phyloP scores from a whole-genome alignment of 2,888 invertebrate genomes.

The Ormyrus pomaceus region DNA sequence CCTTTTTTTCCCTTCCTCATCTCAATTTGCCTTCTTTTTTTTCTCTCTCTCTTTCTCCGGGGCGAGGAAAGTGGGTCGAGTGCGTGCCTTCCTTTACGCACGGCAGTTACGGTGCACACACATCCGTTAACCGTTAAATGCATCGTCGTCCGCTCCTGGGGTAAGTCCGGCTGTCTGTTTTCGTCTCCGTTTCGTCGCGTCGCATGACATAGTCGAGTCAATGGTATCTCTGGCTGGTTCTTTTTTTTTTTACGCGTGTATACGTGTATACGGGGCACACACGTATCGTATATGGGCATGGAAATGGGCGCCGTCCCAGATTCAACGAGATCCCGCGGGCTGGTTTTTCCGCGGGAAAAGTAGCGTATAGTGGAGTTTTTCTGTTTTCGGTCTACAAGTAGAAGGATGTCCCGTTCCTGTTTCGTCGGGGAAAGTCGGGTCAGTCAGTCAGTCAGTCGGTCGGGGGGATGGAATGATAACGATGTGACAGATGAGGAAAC shows the following conservation, averaged over 20 bases:
- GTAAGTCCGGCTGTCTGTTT: not conserved
- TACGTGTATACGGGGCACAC: slow-evolving; percentile 27
- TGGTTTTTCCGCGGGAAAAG: slow-evolving; percentile 29
- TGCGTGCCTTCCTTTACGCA: slow-evolving; percentile 42
- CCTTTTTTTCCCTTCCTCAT: slow-evolving; percentile 26
- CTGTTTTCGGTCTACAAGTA: too few relatives aligned
- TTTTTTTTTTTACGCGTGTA: not conserved
- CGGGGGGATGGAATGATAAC: slow-evolving; percentile 3
- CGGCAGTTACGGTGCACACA: slow-evolving; percentile 9
- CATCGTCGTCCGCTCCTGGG: slow-evolving; percentile 12
- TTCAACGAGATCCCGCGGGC: not conserved
- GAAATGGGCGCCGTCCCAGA: slow-evolving; percentile 34
- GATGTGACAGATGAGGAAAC: slow-evolving; percentile 20
- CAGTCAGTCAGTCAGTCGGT: slow-evolving; percentile 10
- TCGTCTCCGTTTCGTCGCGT: not conserved
- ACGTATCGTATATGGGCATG: slow-evolving; percentile 38
- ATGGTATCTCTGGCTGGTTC: slow-evolving; percentile 11
- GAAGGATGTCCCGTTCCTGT: not conserved
- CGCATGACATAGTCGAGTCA: slow-evolving; percentile 20
- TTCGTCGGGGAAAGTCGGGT: slow-evolving; percentile 11
- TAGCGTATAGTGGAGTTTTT: not conserved
- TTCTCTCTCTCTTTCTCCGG: not conserved
- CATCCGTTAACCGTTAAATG: slow-evolving; percentile 48
- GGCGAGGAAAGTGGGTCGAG: slow-evolving; percentile 48
- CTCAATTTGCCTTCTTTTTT: slow-evolving; percentile 25